Evolutionary conservation across 2,797 vertebrate species (phyloP).

Genomic region (Rhinophrynus dorsalis): DNA sequence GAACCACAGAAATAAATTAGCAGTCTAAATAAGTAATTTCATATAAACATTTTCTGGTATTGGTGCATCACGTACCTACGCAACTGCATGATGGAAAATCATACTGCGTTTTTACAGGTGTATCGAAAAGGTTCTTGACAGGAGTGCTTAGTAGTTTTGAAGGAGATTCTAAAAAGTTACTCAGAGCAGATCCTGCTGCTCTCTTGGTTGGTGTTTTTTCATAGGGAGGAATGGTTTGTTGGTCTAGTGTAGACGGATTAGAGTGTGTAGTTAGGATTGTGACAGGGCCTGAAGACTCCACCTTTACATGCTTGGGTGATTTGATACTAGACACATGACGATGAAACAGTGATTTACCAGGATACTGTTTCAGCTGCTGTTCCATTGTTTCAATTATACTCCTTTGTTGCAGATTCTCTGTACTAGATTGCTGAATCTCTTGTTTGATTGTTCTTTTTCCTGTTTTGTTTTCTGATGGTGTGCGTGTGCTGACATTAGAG

Average conservation of each 20-base stretch:
- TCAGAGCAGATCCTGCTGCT: conserved; percentile 83
- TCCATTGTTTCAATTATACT: conserved; percentile 96
- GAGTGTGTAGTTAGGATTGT: conserved; percentile 82
- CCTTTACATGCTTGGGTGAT: conserved; percentile 84
- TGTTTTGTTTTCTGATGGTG: conserved; percentile 66
- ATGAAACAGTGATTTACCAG: conserved; percentile 87
- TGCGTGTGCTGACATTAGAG: conserved; percentile 67
- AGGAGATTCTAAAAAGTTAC: conserved; percentile 90
- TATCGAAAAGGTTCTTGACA: conserved; percentile 92
- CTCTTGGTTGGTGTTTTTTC: conserved; percentile 87
- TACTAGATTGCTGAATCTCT: conserved; percentile 64
- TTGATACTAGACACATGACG: conserved; percentile 82
- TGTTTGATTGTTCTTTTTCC: conserved; percentile 71
- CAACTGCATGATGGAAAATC: conserved; percentile 96
- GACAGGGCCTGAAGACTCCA: conserved; percentile 86
- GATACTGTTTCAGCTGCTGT: conserved; percentile 88
- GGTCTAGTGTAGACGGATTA: conserved; percentile 64
- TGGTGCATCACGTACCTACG: conserved; percentile 82
- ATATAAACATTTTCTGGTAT: no score
- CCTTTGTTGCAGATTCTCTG: conserved; percentile 65
- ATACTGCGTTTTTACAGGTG: conserved; percentile 94
- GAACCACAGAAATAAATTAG: no score
- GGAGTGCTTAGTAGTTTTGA: conserved; percentile 90
- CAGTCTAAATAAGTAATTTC: no score
- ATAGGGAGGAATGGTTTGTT: conserved; percentile 65